Evolutionary conservation across 1,140 invertebrate genomes (phyloP).

Genomic region (Belonocnema kinseyi): DNA sequence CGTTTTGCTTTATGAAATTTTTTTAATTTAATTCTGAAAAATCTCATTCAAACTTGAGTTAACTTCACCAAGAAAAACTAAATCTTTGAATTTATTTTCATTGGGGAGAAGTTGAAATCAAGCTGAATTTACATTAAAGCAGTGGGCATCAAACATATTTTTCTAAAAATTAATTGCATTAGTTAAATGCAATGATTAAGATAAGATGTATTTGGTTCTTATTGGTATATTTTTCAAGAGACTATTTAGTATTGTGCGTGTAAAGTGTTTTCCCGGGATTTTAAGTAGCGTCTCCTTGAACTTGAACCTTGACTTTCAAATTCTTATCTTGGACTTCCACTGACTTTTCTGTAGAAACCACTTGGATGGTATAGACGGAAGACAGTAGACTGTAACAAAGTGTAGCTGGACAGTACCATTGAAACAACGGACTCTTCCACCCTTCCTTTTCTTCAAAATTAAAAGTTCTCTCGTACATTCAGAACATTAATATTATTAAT

Average conservation of each 20-base stretch:
- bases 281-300: neutral
- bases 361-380: conserved; percentile 37
- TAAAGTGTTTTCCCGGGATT: neutral
- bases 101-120: neutral
- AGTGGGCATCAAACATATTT: neutral
- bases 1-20: conserved; percentile 50
- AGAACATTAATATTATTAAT: neutral
- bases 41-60: conserved; percentile 33
- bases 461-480: neutral
- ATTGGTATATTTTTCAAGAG: conserved; percentile 33
- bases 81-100: conserved; percentile 34
- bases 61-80: conserved; percentile 24
- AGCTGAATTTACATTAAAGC: neutral
- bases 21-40: conserved; percentile 48
- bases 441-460: conserved; percentile 27
- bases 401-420: conserved; percentile 62
- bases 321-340: conserved; percentile 44
- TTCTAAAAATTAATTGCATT: no score
- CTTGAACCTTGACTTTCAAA: neutral
- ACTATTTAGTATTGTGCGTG: conserved; percentile 28
- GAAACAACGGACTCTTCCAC: conserved; percentile 34
- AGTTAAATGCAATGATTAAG: no score
- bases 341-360: conserved; percentile 36
- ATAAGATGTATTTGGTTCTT: conserved; percentile 25
- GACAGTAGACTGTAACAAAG: conserved; percentile 50